Percentiles rank a stretch among this genome's conserved stretches.
Conservation (phyloP, 2,888 invertebrate species). For the Euzophera pinguis region DNA sequence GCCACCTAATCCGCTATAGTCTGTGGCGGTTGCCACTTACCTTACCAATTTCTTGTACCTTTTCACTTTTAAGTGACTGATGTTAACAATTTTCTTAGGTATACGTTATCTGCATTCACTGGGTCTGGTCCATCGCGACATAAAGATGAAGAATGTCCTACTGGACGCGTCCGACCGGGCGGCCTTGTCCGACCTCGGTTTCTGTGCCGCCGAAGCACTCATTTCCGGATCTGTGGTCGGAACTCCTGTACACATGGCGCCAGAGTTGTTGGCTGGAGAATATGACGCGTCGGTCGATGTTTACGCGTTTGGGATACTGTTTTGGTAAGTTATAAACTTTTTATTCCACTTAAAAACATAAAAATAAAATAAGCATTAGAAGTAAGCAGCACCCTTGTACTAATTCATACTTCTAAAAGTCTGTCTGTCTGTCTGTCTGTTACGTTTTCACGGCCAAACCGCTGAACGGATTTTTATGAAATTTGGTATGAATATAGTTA, state of each 20-base stretch:
- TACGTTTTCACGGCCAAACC: too few species aligned
- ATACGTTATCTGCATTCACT: slow-evolving; percentile 93
- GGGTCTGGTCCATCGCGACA: slow-evolving; percentile 92
- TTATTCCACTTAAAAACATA: too few species aligned
- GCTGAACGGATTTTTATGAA: too few species aligned
- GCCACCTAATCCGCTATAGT: too few species aligned
- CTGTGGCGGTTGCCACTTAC: too few species aligned
- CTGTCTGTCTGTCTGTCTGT: too few species aligned
- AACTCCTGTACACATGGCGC: slow-evolving; percentile 95
- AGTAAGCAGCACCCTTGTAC: too few species aligned
- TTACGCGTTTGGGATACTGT: slow-evolving; percentile 93
- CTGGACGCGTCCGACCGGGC: slow-evolving; percentile 86
- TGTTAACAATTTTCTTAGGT: slow-evolving; percentile 62
- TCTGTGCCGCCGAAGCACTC: slow-evolving; percentile 94
- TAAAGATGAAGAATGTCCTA: slow-evolving; percentile 93
- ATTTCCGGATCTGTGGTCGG: slow-evolving; percentile 94
- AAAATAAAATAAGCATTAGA: too few species aligned
- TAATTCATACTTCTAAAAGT: too few species aligned
- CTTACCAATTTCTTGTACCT: too few species aligned
- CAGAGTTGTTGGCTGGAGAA: slow-evolving; percentile 88
- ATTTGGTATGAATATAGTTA: too few species aligned
- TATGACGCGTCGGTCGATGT: slow-evolving; percentile 93
- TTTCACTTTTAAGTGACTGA: too few species aligned
- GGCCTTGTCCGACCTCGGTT: slow-evolving; percentile 92
- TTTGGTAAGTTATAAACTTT: slow-evolving; percentile 87